Evolutionary conservation across 2,888 invertebrate genomes (phyloP).

Genomic region (Panzeria rudis): DNA sequence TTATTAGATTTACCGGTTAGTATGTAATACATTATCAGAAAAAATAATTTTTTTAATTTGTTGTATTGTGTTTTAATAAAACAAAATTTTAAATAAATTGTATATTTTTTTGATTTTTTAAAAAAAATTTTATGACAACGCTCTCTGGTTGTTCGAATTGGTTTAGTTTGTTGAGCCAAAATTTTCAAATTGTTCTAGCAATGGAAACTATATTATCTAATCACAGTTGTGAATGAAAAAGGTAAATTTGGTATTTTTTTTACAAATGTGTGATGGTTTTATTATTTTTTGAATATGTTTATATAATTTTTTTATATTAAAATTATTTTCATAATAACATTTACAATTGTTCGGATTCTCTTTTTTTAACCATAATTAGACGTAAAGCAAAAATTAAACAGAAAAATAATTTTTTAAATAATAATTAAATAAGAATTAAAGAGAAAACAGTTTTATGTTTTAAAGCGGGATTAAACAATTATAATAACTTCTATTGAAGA

Average conservation of each 20-base stretch:
- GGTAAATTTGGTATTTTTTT: constrained; percentile 27
- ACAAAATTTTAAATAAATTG: too few species aligned
- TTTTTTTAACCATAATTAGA: constrained; percentile 35
- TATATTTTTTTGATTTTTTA: too few species aligned
- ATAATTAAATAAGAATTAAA: constrained; percentile 46
- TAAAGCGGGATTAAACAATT: constrained; percentile 32
- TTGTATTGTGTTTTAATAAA: too few species aligned
- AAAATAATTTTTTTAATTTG: too few species aligned
- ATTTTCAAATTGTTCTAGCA: background rate
- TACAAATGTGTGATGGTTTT: constrained; percentile 69
- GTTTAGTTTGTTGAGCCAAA: background rate
- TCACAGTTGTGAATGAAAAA: constrained; percentile 5
- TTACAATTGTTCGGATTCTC: constrained; percentile 61
- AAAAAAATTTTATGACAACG: too few species aligned
- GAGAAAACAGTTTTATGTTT: constrained; percentile 37
- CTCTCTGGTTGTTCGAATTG: too few species aligned
- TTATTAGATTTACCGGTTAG: too few species aligned
- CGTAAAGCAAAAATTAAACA: constrained; percentile 52
- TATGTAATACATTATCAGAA: too few species aligned
- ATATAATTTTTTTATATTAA: constrained; percentile 42
- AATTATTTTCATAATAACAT: constrained; percentile 66
- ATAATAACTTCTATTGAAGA: constrained; percentile 44
- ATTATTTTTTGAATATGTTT: constrained; percentile 51
- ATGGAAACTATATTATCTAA: too few species aligned
- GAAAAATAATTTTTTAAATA: constrained; percentile 34